Base-by-base conservation (phyloP, 2,113 vertebrate genomes). In the Meles meles region DNA sequence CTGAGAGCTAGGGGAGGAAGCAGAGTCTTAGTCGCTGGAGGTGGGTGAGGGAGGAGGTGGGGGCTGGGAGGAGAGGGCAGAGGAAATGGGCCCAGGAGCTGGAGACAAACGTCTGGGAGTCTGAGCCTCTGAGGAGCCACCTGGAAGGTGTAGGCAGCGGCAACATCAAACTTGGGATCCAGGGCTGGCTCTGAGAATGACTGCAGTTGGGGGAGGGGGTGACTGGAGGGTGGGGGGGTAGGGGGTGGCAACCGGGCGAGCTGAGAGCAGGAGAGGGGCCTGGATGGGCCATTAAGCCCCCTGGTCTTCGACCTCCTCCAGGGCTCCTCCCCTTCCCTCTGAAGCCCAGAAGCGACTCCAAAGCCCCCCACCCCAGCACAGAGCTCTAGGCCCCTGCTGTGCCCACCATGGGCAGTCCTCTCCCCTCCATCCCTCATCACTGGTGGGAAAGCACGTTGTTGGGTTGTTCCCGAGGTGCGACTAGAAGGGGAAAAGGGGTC, bases 61-160 rank as follows among this genome's bases (percentile, higher is more conserved):
- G 93, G 95, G 89, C 80, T n/a, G 55, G 88, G 86, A 96, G 98
- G 96, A 74, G 49, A 98, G 97, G 95, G 96, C 95, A 96, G 96
- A 95, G 98, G 98, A 97, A 98, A 96, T 93, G 92, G 96, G 97
- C 96, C 96, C 71, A 77, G 95, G 95, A 88, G 20, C 96, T 97
- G 97, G 98, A 98, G 98, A 98, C 96, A 71, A 88, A 97, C 98
- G 98, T 98, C 98, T 98, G 96, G 42, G 94, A 65, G 96, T 98
- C 98, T 98, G 98, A 98, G 98, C 98, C 98, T 42, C 90, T 85
- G 88, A 93, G 93, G 97, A 98, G 97, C 98, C 97, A 98, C 97
- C 98, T 98, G 98, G 97, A 98, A 98, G 97, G 92, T 94, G 94
- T 92, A 90, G 95, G 96, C 97, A 82, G 97, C 94, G 92, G 97